Evolutionary conservation across 2,797 vertebrate species (phyloP).

Genomic region (Pelobates cultripes): DNA sequence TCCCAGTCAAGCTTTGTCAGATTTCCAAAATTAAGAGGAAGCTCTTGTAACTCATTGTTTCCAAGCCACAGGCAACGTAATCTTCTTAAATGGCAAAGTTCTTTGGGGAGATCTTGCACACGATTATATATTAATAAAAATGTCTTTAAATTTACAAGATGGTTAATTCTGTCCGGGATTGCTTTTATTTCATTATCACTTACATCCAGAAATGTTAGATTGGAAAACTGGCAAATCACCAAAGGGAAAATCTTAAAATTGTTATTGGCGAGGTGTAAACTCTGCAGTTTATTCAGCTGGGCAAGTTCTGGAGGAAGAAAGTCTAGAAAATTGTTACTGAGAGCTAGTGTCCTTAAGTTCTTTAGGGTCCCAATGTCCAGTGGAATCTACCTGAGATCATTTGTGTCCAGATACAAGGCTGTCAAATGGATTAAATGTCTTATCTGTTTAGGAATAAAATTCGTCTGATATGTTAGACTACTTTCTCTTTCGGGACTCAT

Average conservation of each 20-base stretch:
- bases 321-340: conserved; percentile 65
- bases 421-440: conserved; percentile 57
- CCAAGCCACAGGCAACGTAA: conserved; percentile 61
- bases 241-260: conserved; percentile 52
- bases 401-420: conserved; percentile 63
- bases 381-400: conserved; percentile 62
- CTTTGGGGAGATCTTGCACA: conserved; percentile 50
- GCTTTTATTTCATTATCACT: conserved; percentile 61
- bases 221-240: conserved; percentile 60
- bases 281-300: conserved; percentile 59
- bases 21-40: conserved; percentile 60
- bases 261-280: conserved; percentile 67
- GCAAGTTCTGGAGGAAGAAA: conserved; percentile 56
- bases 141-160: conserved; percentile 59
- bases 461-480: conserved; percentile 60
- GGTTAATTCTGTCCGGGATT: conserved; percentile 52
- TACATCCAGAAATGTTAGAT: conserved; percentile 62
- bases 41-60: conserved; percentile 53
- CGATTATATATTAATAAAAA: conserved; percentile 62
- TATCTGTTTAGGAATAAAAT: conserved; percentile 59
- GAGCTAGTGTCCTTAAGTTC: conserved; percentile 60
- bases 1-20: conserved; percentile 63
- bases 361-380: conserved; percentile 58
- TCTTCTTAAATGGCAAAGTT: conserved; percentile 58
- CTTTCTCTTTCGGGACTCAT: conserved; percentile 66